Evolutionary conservation across 2,888 invertebrate genomes (phyloP), one percentile per base, ranked within the genome.

Genomic region (Neoaliturus tenellus): DNA sequence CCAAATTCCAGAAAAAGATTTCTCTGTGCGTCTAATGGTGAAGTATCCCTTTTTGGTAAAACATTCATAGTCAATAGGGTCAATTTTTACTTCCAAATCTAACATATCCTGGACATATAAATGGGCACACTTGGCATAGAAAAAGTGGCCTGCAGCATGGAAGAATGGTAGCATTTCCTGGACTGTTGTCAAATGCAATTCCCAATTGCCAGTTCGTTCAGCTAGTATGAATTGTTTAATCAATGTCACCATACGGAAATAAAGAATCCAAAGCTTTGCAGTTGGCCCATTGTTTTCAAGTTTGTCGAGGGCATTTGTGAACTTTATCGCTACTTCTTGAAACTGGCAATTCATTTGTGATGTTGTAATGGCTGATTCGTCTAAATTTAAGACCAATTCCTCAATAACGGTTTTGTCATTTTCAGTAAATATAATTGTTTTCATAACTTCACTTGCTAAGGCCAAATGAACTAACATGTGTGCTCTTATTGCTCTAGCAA

Each of bases 21-120:
- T 62, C 31, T 86, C 73, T 12, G 75, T 35, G 6, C 85, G 4
- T 17, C 85, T 44, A 48, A 85, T 80, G 0, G 86, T 85, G 55
- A 86, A 87, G 44, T 62, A 71, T 12, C 86, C 85, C 14, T 51
- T 5, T 8, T 31, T 31, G 14, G 87, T 87, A 81, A 88, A 88
- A 75, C 84, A 41, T 55, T 87, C 28, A 80, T 86, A 88, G 81
- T 88, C 88, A 41, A 25, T 55, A 25, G 84, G 81, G 17, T 85
- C 20, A 87, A 87, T 89, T 85, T 83, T 85, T 58, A 82, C 73
- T 83, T 86, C 48, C 78, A 90, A 87, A 39, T 85, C 33, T 10
- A 80, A 55, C 90, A 90, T 90, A 86, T 90, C 89, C 88, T 91
- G 90, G 23, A 90, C 80, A 87, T 90, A 90, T 6, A 90, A 73